These are phyloP conservation scores for Loxodonta africana DNA, from an alignment of 2,113 vertebrate genomes.

Conservation along the genomic window DNA sequence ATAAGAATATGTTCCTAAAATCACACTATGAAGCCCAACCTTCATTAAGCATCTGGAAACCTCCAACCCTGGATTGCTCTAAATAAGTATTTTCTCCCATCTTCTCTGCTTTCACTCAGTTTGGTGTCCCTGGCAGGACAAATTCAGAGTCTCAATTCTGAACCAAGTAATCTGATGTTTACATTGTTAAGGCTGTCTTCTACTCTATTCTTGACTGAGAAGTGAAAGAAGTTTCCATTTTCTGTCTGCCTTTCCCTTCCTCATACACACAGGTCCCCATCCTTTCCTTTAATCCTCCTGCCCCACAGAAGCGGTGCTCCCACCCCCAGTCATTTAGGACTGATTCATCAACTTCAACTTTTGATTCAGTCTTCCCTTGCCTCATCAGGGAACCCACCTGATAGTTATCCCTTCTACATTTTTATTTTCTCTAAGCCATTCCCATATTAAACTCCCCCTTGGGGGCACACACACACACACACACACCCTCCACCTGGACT, in stretches of 20 bases:
- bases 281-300: background rate
- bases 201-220: background rate
- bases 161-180: background rate
- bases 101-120: background rate
- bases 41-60: background rate
- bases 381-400: background rate
- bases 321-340: background rate
- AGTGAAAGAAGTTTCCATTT: background rate
- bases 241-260: background rate
- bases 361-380: background rate
- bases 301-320: background rate
- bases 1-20: background rate
- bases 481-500: background rate
- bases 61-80: background rate
- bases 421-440: conserved; percentile 7
- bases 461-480: background rate
- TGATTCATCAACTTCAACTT: background rate
- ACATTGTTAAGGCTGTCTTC: background rate
- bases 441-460: background rate
- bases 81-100: background rate
- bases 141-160: background rate
- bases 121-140: background rate
- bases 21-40: background rate
- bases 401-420: background rate
- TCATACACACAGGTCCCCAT: background rate